Conservation (phyloP, 2,113 vertebrate genomes). For the Eublepharis macularius region DNA sequence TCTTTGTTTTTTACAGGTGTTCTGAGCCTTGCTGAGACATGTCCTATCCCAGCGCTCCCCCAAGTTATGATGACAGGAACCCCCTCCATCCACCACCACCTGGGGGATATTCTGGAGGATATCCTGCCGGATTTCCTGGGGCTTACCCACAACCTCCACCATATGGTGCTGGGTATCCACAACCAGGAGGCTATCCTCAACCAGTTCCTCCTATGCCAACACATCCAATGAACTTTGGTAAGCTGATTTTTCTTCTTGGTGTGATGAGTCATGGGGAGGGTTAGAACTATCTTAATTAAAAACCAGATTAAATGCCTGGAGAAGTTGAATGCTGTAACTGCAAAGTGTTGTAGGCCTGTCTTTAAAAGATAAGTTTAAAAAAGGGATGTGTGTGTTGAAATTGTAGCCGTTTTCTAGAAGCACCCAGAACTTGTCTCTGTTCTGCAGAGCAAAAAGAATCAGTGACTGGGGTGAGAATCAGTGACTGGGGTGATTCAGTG, state of each 20-base stretch:
- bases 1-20: conserved; percentile 58
- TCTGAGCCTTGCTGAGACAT: conserved; percentile 49
- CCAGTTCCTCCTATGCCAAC: conserved; percentile 81
- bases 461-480: too few species aligned
- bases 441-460: background rate
- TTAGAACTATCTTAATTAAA: too few species aligned
- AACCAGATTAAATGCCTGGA: background rate
- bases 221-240: conserved; percentile 80
- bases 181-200: conserved; percentile 69
- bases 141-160: conserved; percentile 70
- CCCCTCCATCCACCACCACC: conserved; percentile 67
- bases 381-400: too few species aligned
- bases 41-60: conserved; percentile 86
- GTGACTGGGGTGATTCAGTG: background rate
- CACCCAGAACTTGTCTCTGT: background rate
- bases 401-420: background rate
- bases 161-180: conserved; percentile 68
- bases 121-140: conserved; percentile 69
- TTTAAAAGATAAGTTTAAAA: background rate
- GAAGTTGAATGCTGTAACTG: background rate
- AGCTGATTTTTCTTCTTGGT: conserved; percentile 38
- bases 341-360: background rate
- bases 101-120: conserved; percentile 61
- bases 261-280: background rate
- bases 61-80: conserved; percentile 81